A percentile compares a stretch with the other conserved stretches of the same genome.
Evolutionary conservation across 2,888 invertebrate genomes (phyloP).

Genomic region (Eumacrocentrus americanus): DNA sequence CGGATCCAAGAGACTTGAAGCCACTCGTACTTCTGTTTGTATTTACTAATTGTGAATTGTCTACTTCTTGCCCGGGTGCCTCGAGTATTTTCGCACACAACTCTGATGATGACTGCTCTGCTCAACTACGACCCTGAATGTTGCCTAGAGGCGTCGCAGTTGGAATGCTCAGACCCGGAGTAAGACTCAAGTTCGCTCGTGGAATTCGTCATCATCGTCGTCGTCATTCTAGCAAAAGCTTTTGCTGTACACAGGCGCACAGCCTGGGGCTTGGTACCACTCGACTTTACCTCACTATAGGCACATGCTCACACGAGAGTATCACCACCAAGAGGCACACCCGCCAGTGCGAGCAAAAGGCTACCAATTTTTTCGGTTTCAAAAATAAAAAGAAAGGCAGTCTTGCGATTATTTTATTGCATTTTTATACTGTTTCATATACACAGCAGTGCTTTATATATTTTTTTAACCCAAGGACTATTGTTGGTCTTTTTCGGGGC

Average conservation of each 20-base stretch:
- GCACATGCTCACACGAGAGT: slow-evolving; percentile 47
- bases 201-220: background rate
- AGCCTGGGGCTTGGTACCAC: slow-evolving; percentile 41
- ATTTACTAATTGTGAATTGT: slow-evolving; percentile 62
- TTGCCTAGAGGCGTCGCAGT: slow-evolving; percentile 16
- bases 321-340: slow-evolving; percentile 52
- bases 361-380: slow-evolving; percentile 52
- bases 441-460: background rate
- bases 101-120: no score
- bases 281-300: slow-evolving; percentile 57
- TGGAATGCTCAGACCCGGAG: slow-evolving; percentile 53
- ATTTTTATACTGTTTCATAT: background rate
- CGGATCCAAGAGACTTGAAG: slow-evolving; percentile 48
- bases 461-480: background rate
- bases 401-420: slow-evolving; percentile 3
- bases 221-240: no score
- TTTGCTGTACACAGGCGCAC: background rate
- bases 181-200: slow-evolving; percentile 14
- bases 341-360: slow-evolving; percentile 51
- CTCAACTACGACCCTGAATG: slow-evolving; percentile 8
- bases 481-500: slow-evolving; percentile 12
- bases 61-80: slow-evolving; percentile 50
- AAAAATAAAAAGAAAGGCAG: background rate
- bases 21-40: slow-evolving; percentile 58
- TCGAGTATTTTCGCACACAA: slow-evolving; percentile 15